A percentile compares a stretch with the other conserved stretches of the same genome.
phyloP scores from a whole-genome alignment of 2,888 invertebrate genomes.

The Diaphora mendica region DNA sequence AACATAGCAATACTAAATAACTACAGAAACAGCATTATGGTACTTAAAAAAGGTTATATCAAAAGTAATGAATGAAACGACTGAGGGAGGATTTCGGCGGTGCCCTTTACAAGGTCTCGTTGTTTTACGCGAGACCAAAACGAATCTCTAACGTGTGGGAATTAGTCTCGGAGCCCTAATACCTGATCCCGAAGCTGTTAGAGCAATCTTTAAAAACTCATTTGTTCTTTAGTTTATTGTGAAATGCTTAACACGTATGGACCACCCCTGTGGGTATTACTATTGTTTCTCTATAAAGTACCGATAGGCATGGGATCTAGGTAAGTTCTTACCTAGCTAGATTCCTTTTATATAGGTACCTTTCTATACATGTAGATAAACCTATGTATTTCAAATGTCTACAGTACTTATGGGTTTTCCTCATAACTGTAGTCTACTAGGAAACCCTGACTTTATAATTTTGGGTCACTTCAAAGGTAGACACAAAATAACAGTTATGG shows the following conservation, averaged over 20 bases:
- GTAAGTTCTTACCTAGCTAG: too few species aligned
- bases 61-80: constrained; percentile 4
- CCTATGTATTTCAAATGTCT: neutral
- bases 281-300: neutral
- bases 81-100: constrained; percentile 34
- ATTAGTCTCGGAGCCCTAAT: constrained; percentile 54
- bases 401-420: too few species aligned
- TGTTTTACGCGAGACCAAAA: constrained; percentile 54
- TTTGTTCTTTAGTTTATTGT: constrained; percentile 24
- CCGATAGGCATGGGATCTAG: neutral
- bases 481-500: constrained; percentile 24
- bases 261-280: constrained; percentile 8
- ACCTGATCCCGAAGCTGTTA: constrained; percentile 39
- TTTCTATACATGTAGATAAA: too few species aligned
- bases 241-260: neutral
- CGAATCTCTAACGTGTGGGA: constrained; percentile 61
- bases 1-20: neutral
- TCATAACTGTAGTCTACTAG: neutral
- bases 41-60: neutral
- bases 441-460: neutral
- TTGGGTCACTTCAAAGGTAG: constrained; percentile 8
- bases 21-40: neutral
- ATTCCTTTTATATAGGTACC: too few species aligned
- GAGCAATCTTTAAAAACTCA: constrained; percentile 28
- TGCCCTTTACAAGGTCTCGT: constrained; percentile 28